Percentiles rank a stretch among this genome's conserved stretches.
phyloP scores from a whole-genome alignment of 1,140 invertebrate species.

The Lepidurus arcticus region DNA sequence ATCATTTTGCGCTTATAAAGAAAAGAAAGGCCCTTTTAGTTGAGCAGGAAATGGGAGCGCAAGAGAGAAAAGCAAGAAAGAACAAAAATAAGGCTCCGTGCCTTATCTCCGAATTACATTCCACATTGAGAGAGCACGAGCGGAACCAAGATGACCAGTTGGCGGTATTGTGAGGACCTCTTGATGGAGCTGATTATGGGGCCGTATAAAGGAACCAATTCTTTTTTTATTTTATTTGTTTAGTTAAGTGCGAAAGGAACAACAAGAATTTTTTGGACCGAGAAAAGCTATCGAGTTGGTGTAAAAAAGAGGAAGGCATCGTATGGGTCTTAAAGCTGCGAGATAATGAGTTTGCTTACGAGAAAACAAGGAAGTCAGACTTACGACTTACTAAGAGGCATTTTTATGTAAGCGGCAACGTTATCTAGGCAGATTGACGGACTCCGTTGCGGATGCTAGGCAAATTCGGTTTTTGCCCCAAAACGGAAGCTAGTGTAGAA shows the following conservation, averaged over 20 bases:
- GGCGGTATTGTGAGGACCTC: background rate
- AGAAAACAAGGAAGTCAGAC: background rate
- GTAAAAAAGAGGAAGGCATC: background rate
- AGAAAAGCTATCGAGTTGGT: background rate
- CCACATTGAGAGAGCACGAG: background rate
- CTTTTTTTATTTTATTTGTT: background rate
- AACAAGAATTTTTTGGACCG: background rate
- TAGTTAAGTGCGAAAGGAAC: background rate
- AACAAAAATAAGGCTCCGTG: background rate
- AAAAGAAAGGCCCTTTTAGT: background rate
- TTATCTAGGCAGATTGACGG: background rate
- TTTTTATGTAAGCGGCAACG: background rate
- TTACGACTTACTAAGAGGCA: background rate
- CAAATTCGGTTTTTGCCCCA: background rate
- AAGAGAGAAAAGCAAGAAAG: background rate
- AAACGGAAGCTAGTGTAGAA: background rate
- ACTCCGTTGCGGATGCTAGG: background rate
- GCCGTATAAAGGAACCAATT: background rate
- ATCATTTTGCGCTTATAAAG: background rate
- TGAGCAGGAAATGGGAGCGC: background rate
- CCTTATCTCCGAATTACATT: slow-evolving; percentile 7
- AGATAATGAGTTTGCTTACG: background rate
- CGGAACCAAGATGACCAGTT: slow-evolving; percentile 18
- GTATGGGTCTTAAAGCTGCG: background rate
- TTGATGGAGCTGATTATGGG: background rate